phyloP scores from a whole-genome alignment of 2,888 invertebrate genomes.

The Herminia tarsipennalis region DNA sequence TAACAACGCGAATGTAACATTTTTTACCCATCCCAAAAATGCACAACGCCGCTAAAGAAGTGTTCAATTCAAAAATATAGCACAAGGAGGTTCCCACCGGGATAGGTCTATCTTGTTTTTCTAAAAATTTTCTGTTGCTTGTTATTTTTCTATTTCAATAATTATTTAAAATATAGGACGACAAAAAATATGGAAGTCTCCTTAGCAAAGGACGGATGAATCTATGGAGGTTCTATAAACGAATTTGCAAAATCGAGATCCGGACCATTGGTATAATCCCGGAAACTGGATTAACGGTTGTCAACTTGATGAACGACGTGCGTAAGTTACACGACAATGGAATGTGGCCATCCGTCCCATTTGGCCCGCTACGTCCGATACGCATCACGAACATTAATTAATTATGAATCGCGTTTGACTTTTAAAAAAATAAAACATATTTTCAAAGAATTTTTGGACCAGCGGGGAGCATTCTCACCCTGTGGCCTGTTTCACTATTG shows the following conservation, averaged over 20 bases:
- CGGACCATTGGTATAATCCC: conserved; percentile 59
- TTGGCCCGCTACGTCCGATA: conserved; percentile 67
- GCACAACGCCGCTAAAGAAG: no score
- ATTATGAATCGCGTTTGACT: conserved; percentile 68
- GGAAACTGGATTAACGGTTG: conserved; percentile 85
- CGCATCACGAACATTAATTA: conserved; percentile 71
- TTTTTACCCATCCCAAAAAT: no score
- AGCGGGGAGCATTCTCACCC: conserved; percentile 39
- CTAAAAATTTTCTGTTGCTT: no score
- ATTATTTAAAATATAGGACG: no score
- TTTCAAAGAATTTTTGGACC: conserved; percentile 28
- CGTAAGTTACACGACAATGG: conserved; percentile 83
- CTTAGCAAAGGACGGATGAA: neutral
- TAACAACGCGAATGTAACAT: no score
- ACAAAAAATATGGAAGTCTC: no score
- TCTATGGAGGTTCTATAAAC: neutral
- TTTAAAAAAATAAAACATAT: conserved; percentile 41
- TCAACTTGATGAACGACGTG: conserved; percentile 84
- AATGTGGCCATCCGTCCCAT: conserved; percentile 78
- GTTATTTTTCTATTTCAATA: no score
- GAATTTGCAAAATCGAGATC: conserved; percentile 27
- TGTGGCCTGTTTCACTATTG: conserved; percentile 39
- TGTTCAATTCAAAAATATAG: no score
- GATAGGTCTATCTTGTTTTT: no score
- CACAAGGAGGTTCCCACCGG: no score